Evolutionary conservation across 1,140 invertebrate genomes (phyloP), one percentile per base, ranked within the genome.

Genomic region (Antheraea mylitta): DNA sequence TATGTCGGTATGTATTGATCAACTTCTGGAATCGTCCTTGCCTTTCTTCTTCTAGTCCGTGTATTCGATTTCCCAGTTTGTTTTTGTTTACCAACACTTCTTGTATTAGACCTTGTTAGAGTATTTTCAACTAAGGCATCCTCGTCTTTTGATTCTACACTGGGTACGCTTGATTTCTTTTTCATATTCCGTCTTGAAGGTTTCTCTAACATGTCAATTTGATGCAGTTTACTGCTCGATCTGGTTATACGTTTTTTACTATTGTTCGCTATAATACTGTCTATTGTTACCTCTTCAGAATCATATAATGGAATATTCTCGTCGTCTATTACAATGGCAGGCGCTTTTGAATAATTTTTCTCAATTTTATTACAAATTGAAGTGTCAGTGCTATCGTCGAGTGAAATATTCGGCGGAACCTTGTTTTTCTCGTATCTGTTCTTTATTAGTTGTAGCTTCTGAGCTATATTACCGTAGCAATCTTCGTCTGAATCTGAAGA

Each of bases 401-500:
- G 22, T 8, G 82, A 45, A 62, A 72, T 76, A 0, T 65, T 58
- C 13, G 61, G 73, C 63, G 77, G 64, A 13, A 79, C 64, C 53
- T 76, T 76, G 10, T 85, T 74, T 9, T 75, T 73, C 9, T 53
- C 61, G 53, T 77, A 82, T 38, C 76, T 78, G 37, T 78, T 81
- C 68, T 81, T 83, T 64, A 87, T 64, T 8, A 42, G 64, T 45
- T 83, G 74, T 9, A 89, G 66, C 66, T 74, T 83, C 60, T 82
- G 71, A 7, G 76, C 75, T 42, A 79, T 64, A 37, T 86, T 86
- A 0, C 80, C 76, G 64, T 85, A 89, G 45, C 77, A 82, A 66
- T 87, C 85, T 19, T 85, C 85, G 58, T 89, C 87, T 0, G 86
- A 87, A 68, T 87, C 87, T 0, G 87, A 89, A 6, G 85, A 86